Conservation (phyloP, 2,113 vertebrate species). For the Lepus timidus region DNA sequence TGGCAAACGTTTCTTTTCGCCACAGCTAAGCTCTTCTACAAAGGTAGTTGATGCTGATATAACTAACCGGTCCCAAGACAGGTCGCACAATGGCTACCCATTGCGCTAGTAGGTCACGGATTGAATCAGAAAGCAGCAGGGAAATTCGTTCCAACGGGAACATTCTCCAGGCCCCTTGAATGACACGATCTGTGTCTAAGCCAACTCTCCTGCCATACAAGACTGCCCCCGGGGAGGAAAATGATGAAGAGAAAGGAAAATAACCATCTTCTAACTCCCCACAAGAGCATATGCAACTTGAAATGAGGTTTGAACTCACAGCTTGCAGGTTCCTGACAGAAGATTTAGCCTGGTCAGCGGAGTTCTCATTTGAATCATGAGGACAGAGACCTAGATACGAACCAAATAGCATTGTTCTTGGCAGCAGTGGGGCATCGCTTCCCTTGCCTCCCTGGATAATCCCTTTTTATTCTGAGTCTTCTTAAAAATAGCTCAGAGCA, state of each 20-base stretch:
- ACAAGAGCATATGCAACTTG: accelerated
- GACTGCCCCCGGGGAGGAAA: accelerated
- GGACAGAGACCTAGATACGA: neutral
- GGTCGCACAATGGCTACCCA: accelerated
- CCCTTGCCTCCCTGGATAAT: neutral
- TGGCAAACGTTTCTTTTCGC: too few relatives aligned
- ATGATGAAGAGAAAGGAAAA: neutral
- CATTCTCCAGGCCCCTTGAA: accelerated
- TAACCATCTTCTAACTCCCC: too few relatives aligned
- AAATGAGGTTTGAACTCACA: neutral
- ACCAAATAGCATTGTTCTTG: neutral
- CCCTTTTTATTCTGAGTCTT: constrained; percentile 29
- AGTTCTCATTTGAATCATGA: neutral
- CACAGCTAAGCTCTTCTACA: too few relatives aligned
- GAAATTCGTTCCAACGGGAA: neutral
- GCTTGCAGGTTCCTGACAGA: neutral
- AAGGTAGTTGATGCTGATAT: accelerated
- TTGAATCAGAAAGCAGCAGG: too few relatives aligned
- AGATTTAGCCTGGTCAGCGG: accelerated
- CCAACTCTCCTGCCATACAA: accelerated
- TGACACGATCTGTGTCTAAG: accelerated
- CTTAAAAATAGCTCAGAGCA: constrained; percentile 70
- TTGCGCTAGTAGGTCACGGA: accelerated
- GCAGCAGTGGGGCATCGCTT: neutral
- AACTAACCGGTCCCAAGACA: accelerated